Base-by-base conservation (phyloP, 2,113 vertebrate genomes). In the Rhinopomastus cyanomelas region DNA sequence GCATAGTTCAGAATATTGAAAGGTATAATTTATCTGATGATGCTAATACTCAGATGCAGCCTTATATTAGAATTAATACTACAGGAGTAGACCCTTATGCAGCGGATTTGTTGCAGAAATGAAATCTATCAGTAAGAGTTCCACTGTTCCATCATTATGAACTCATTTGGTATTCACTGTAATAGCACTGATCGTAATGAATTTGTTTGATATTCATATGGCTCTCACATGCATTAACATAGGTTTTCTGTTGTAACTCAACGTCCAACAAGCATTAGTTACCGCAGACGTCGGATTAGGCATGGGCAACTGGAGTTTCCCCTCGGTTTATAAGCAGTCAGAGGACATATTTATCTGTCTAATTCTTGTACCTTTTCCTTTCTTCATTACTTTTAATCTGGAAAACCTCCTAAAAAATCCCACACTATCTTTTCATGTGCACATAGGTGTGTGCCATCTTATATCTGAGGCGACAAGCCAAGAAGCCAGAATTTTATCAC, bases 201-300 rank as follows among this genome's bases (percentile, higher is more conserved):
- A 98, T 98, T 97, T 98, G 97, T 97, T 97, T 97, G 97, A 97
- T 97, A 98, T 98, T 96, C 97, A 97, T 97, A 96, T 96, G 92
- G 95, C 94, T 97, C 92, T 96, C 97, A 96, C 97, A 95, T 94
- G 96, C 96, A 96, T 97, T 96, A 96, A 96, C 97, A 96, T 88
- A 85, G 96, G 90, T 92, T 97, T 97, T 96, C 97, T 92, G 94
- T 94, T 96, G 96, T 97, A 97, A 97, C 95, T 98, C 96, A 97
- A 95, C 95, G 96, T 90, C 95, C 96, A 97, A 97, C 94, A 96
- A 97, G 97, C 95, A 96, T 97, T 96, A 96, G 94, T 97, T 97
- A 97, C 97, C 59, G 92, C 76, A 85, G 94, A 92, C 86, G 97
- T 96, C 93, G 95, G 95, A 93, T 97, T 95, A 96, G 82, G 83